Base-by-base conservation (phyloP, 2,888 invertebrate genomes). In the Sinodicranocentrus sp. region DNA sequence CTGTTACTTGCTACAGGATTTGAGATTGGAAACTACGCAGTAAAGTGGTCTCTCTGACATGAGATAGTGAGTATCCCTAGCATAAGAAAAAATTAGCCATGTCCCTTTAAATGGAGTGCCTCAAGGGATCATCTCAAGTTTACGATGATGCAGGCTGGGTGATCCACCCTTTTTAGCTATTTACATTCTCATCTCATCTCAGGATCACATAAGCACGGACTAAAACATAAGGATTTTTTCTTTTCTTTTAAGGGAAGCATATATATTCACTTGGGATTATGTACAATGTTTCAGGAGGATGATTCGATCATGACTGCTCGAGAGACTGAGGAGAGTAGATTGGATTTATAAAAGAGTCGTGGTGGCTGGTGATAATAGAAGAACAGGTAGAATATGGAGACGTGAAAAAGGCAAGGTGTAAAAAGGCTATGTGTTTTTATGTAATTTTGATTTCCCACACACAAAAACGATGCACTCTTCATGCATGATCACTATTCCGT, bases 41-140 rank as follows among this genome's bases (percentile, higher is more conserved):
- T n/a, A n/a, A n/a, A n/a, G n/a, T n/a, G n/a, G n/a, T n/a, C n/a
- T n/a, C n/a, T n/a, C n/a, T n/a, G n/a, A n/a, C n/a, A n/a, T 52
- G n/a, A 52, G n/a, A 52, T 13, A 52, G 48, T 10, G 48, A 5
- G 57, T 57, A 57, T 57, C 10, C 52, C n/a, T n/a, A n/a, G n/a
- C 57, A 25, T 39, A 63, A 21, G 33, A 54, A 65, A 76, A 65
- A 76, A 76, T 54, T 75, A 65, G 67, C 44, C 67, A 76, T 78
- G 82, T 84, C 84, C 84, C 86, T 86, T 86, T 86, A 86, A 86
- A 84, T 82, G 73, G 84, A 84, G 68, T 43, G 84, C 84, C 86
- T 84, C 84, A 86, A 86, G 86, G 86, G 82, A 82, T 82, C 82
- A 84, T 84, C 78, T 67, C 39, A 75, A 63, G 75, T 67, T 57